These are phyloP conservation scores for Lamellibrachia luymesi DNA, from an alignment of 1,140 invertebrate species.

Conservation along the genomic window DNA sequence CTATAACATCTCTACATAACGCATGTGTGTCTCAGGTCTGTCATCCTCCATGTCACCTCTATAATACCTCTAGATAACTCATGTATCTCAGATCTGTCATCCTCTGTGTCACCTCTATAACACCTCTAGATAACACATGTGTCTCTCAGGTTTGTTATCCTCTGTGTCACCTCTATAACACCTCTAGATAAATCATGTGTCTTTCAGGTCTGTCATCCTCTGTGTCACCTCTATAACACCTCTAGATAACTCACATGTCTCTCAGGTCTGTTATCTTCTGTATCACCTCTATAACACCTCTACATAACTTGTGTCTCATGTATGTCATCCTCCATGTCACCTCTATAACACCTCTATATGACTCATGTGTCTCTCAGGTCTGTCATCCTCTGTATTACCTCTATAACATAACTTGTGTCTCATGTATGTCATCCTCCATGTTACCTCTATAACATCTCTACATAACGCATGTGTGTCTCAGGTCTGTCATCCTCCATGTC, in stretches of 20 bases:
- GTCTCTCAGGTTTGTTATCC: not conserved
- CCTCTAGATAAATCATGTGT: no score
- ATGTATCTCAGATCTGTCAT: not conserved
- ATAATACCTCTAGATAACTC: not conserved
- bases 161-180: no score
- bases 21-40: not conserved
- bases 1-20: not conserved
- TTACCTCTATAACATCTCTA: not conserved
- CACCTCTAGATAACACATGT: not conserved
- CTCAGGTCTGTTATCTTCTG: not conserved
- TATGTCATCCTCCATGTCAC: not conserved
- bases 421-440: not conserved
- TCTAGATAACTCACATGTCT: not conserved
- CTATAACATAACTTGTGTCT: no score
- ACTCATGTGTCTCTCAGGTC: no score
- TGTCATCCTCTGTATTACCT: not conserved
- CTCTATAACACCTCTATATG: not conserved
- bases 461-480: no score
- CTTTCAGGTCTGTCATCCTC: not conserved
- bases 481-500: no score
- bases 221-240: not conserved
- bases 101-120: not conserved
- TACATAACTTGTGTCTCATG: no score
- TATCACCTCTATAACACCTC: not conserved
- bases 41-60: not conserved